Conservation (phyloP, 1,140 invertebrate species). For the Brachionus plicatilis region DNA sequence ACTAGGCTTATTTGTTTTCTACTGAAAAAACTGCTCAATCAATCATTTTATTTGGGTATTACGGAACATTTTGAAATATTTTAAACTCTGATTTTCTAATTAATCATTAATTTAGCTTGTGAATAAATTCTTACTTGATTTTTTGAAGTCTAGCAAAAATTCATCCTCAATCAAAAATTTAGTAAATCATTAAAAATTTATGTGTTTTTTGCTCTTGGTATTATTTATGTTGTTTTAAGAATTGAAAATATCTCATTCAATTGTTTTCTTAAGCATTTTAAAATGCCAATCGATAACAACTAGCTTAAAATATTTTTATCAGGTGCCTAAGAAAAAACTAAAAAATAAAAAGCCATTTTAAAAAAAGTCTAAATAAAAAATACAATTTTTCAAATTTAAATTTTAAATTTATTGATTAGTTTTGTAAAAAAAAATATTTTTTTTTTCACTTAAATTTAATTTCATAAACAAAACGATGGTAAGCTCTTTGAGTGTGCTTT, state of each 20-base stretch:
- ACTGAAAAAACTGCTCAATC: not conserved
- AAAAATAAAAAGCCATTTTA: not conserved
- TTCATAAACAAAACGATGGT: too few relatives aligned
- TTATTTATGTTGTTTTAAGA: not conserved
- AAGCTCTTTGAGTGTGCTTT: too few relatives aligned
- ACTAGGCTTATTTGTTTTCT: not conserved
- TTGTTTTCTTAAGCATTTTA: not conserved
- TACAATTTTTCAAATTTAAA: too few relatives aligned
- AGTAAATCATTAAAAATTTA: not conserved
- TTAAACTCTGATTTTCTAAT: slow-evolving; percentile 20
- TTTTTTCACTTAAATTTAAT: too few relatives aligned
- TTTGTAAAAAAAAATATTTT: too few relatives aligned
- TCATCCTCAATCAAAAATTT: slow-evolving; percentile 20
- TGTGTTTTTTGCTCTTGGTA: not conserved
- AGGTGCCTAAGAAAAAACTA: not conserved
- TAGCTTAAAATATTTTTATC: not conserved
- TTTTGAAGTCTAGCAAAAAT: not conserved
- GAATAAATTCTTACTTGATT: not conserved
- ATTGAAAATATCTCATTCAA: not conserved
- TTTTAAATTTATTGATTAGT: too few relatives aligned
- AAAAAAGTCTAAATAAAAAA: not conserved
- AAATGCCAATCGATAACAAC: not conserved
- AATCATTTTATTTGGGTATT: not conserved
- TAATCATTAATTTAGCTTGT: not conserved
- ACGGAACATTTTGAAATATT: not conserved